phyloP scores from a whole-genome alignment of 2,888 invertebrate genomes.

The Gastrophysa polygoni region DNA sequence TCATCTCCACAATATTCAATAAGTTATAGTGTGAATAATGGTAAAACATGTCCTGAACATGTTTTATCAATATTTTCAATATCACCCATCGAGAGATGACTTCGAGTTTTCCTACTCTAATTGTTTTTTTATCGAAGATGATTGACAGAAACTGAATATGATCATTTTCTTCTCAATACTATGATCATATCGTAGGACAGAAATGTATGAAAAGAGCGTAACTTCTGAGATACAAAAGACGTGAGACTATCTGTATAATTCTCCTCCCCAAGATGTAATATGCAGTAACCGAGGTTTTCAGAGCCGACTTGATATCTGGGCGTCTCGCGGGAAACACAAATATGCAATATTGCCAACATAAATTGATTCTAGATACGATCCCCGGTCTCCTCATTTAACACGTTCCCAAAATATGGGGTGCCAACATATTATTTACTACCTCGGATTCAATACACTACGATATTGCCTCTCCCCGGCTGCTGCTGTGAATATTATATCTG shows the following conservation, averaged over 20 bases:
- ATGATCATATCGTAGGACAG: too few species aligned
- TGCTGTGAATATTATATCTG: constrained; percentile 31
- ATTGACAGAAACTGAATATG: too few species aligned
- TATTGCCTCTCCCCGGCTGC: constrained; percentile 31
- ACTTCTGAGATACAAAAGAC: neutral
- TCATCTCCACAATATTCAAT: too few species aligned
- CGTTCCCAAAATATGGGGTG: constrained; percentile 54
- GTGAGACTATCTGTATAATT: constrained; percentile 7
- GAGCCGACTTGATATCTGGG: constrained; percentile 50
- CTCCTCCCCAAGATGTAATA: constrained; percentile 26
- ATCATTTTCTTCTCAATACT: too few species aligned
- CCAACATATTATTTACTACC: constrained; percentile 51
- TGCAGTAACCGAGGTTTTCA: constrained; percentile 45
- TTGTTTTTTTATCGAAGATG: too few species aligned
- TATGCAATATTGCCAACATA: constrained; percentile 60
- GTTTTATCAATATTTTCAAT: too few species aligned
- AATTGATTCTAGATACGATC: constrained; percentile 59
- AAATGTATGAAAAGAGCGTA: too few species aligned
- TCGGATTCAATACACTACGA: constrained; percentile 40
- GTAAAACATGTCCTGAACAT: too few species aligned
- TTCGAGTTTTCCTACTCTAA: too few species aligned
- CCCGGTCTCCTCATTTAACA: constrained; percentile 56
- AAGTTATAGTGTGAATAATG: too few species aligned
- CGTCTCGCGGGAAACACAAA: constrained; percentile 58
- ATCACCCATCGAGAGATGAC: too few species aligned